These are phyloP conservation scores for Drosophila persimilis DNA, from an alignment of 1,140 invertebrate species.

Conservation along the genomic window DNA sequence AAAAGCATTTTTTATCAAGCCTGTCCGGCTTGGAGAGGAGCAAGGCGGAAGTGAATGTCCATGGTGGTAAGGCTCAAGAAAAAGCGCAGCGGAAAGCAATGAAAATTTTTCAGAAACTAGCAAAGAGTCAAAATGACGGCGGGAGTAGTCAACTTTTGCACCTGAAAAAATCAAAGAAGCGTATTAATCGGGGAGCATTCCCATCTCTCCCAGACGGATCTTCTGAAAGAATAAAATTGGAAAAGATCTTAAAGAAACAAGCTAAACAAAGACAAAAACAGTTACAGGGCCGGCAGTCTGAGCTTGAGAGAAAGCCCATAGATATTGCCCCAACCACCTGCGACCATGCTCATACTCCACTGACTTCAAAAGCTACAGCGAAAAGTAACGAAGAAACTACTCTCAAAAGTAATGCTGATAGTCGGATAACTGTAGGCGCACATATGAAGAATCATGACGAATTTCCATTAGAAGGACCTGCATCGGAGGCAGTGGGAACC, in stretches of 20 bases:
- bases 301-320: slow-evolving; percentile 2
- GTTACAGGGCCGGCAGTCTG: slow-evolving; percentile 6
- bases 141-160: slow-evolving; percentile 3
- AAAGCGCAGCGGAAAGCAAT: slow-evolving; percentile 62
- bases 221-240: slow-evolving; percentile 41
- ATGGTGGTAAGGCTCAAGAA: slow-evolving; percentile 41
- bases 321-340: neutral
- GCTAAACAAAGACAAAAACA: slow-evolving; percentile 62
- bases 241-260: slow-evolving; percentile 70
- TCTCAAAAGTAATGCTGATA: no score
- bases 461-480: neutral
- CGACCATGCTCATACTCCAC: neutral
- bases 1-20: slow-evolving; percentile 20
- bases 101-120: slow-evolving; percentile 64
- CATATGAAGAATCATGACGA: no score
- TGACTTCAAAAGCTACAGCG: no score
- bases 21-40: neutral
- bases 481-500: neutral
- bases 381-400: no score
- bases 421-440: no score
- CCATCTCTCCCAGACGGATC: slow-evolving; percentile 30
- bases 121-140: slow-evolving; percentile 33
- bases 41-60: neutral
- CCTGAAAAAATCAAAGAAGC: slow-evolving; percentile 51
- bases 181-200: slow-evolving; percentile 25